Percentiles rank a stretch among this genome's conserved stretches.
phyloP scores from a whole-genome alignment of 2,113 vertebrate genomes.

The Ibidorhyncha struthersii region DNA sequence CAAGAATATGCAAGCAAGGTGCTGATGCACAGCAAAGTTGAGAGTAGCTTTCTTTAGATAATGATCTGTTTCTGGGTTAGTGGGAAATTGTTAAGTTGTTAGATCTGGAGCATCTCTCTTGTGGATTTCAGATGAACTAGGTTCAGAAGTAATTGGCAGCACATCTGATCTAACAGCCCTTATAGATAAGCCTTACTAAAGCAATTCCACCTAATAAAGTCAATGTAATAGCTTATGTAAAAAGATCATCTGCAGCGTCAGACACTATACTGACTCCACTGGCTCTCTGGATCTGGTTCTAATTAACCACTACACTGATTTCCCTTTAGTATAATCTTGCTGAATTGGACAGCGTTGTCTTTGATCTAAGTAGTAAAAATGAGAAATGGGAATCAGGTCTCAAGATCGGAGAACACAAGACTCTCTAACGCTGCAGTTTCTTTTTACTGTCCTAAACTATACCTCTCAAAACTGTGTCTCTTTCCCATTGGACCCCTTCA shows the following conservation, averaged over 20 bases:
- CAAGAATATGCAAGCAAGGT: not conserved
- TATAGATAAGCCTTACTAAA: not conserved
- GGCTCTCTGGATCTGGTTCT: not conserved
- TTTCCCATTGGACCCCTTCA: not conserved
- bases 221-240: not conserved
- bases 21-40: not conserved
- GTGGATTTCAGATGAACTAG: not conserved
- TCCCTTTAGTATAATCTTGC: not conserved
- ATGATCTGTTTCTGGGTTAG: constrained; percentile 14
- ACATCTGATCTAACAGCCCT: not conserved
- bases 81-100: not conserved
- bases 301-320: not conserved
- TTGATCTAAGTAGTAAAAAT: not conserved
- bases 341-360: not conserved
- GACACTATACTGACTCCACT: not conserved
- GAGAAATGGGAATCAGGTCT: not conserved
- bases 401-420: not conserved
- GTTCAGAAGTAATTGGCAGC: constrained; percentile 25
- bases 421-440: not conserved
- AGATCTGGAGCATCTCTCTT: not conserved
- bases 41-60: not conserved
- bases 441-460: not conserved
- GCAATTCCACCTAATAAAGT: constrained; percentile 4
- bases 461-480: not conserved
- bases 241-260: not conserved